Base-by-base conservation (phyloP, 2,888 invertebrate species). In the Uropetala carovei region DNA sequence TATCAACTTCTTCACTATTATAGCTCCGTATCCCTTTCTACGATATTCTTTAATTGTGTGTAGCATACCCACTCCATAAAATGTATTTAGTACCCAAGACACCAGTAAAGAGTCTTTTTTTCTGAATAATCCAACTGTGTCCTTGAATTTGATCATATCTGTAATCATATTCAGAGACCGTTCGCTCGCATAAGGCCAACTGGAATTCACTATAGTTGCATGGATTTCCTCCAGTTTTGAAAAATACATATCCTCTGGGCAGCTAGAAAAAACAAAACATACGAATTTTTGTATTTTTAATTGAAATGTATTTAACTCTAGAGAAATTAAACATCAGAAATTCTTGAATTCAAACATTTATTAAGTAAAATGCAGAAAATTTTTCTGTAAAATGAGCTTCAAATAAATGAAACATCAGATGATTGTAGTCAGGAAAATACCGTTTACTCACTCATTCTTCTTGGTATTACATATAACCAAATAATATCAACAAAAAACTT, bases 231-330 rank as follows among this genome's bases (percentile, higher is more conserved):
- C 64, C 60, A 89, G 68, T 43, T 89, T 89, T 14, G 89, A 89
- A 64, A 89, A 64, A 64, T 89, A 68, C 89, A 89, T 89, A n/a
- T 89, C 89, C 5, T 89, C 89, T 10, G 89, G 89, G n/a, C 89
- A 89, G 22, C 89, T 89, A 30, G 14, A 89, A 22, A 64, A 43
- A 57, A 30, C 5, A 64, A 1, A 43, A 43, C n/a, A 43, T 5
- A 43, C 5, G 43, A 43, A 43, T 43, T 43, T 43, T 43, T 43
- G 43, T 43, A 43, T 5, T 43, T 43, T 43, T 43, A 43, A 43
- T 43, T 43, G 43, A 43, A 43, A 43, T 43, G 43, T 43, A 43
- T 43, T 43, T 43, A 43, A 43, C 43, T 43, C 43, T 5, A 43
- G 43, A 43, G 43, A 43, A 3, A 43, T 43, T 43, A 43, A 43